A percentile compares a stretch with the other conserved stretches of the same genome.
Conservation (phyloP, 2,113 vertebrate genomes). For the Camelus bactrianus region DNA sequence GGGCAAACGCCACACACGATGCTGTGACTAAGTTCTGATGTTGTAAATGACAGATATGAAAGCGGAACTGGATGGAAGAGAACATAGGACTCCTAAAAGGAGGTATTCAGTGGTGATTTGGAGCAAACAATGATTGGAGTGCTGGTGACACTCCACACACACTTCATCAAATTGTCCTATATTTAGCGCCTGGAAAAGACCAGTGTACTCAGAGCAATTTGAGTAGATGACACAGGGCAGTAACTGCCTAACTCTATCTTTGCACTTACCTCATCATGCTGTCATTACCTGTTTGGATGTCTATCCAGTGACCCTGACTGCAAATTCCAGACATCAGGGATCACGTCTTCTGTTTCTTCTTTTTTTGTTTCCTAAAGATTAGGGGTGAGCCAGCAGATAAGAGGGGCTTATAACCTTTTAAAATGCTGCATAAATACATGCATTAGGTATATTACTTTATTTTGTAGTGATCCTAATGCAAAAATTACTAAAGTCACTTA, state of each 20-base stretch:
- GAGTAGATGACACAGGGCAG: not conserved
- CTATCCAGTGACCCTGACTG: not conserved
- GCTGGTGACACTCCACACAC: not conserved
- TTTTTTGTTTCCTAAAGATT: not conserved
- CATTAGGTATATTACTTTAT: not conserved
- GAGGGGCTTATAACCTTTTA: not conserved
- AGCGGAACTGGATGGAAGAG: not conserved
- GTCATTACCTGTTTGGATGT: not conserved
- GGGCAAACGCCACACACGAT: not conserved
- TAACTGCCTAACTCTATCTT: not conserved
- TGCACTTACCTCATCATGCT: not conserved
- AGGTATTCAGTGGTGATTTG: not conserved
- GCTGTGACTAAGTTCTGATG: not conserved
- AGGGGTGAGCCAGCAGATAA: not conserved
- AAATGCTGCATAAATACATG: not conserved
- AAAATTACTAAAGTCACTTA: not conserved
- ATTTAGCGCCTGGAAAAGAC: not conserved
- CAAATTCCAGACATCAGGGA: not conserved
- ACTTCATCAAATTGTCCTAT: not conserved
- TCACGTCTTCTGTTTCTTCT: not conserved
- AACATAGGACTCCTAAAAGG: not conserved
- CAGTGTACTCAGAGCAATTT: not conserved
- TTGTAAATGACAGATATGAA: not conserved
- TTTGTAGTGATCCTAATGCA: not conserved
- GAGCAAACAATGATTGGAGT: not conserved